Percentiles rank a stretch among this genome's conserved stretches.
phyloP scores from a whole-genome alignment of 2,888 invertebrate species.

The Itoplectis maculator region DNA sequence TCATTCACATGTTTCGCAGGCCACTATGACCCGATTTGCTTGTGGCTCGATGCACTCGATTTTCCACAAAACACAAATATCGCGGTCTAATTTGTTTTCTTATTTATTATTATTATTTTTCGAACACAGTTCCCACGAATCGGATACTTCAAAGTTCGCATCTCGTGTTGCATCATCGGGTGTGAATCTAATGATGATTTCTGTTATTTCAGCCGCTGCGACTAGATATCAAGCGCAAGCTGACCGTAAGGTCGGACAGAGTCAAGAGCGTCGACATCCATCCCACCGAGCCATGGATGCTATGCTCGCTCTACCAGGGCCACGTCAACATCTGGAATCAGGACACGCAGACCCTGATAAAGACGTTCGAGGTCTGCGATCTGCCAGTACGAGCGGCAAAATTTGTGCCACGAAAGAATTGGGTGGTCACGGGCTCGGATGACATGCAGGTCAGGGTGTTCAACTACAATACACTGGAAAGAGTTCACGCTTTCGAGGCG shows the following conservation, averaged over 20 bases:
- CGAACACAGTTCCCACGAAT: background rate
- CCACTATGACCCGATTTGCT: background rate
- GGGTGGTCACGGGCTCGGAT: slow-evolving; percentile 99
- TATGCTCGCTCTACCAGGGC: slow-evolving; percentile 99
- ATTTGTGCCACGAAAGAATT: slow-evolving; percentile 98
- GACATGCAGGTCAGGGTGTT: slow-evolving; percentile 98
- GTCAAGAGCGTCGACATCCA: slow-evolving; percentile 99
- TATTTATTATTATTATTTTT: background rate
- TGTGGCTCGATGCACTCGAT: background rate
- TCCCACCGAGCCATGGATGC: slow-evolving; percentile 99
- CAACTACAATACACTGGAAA: slow-evolving; percentile 99
- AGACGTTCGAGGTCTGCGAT: slow-evolving; percentile 97
- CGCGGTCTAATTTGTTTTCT: background rate
- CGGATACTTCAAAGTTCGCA: background rate
- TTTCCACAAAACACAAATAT: background rate
- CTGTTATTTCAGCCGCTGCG: slow-evolving; percentile 92
- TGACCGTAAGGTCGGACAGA: slow-evolving; percentile 98
- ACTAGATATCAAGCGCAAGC: slow-evolving; percentile 98
- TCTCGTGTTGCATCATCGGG: slow-evolving; percentile 20
- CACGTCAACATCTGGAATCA: slow-evolving; percentile 99
- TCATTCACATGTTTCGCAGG: slow-evolving; percentile 27
- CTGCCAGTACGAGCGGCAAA: slow-evolving; percentile 98
- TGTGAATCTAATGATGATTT: background rate
- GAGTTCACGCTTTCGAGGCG: slow-evolving; percentile 98
- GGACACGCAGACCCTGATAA: slow-evolving; percentile 96